Conservation (phyloP, 2,888 invertebrate genomes). For the Ptycholaimellus sp. region DNA sequence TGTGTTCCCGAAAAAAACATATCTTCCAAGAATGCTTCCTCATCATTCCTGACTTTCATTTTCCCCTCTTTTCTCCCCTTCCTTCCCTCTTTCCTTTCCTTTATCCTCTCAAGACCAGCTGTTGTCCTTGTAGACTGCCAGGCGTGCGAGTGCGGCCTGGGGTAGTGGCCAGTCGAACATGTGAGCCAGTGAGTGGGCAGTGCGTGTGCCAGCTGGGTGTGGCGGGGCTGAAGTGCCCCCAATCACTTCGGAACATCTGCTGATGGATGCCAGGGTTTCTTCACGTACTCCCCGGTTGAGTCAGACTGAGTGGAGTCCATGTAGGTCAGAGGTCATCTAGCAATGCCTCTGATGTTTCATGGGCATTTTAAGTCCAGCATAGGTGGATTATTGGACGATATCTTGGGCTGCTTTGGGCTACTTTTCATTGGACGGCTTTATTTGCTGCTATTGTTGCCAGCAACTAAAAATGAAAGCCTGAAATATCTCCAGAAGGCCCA, state of each 20-base stretch:
- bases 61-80: no score
- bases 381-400: no score
- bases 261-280: constrained; percentile 18
- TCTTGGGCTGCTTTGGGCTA: no score
- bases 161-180: no score
- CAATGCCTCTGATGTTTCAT: not conserved
- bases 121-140: constrained; percentile 12
- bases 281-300: not conserved
- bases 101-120: not conserved
- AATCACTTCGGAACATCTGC: constrained; percentile 22
- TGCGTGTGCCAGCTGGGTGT: constrained; percentile 30
- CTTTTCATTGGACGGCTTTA: no score
- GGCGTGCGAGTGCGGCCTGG: constrained; percentile 28
- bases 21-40: no score
- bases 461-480: no score
- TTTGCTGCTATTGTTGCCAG: no score
- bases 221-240: constrained; percentile 23
- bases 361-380: no score
- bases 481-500: constrained; percentile 24
- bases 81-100: not conserved
- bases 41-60: no score
- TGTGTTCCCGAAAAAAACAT: no score
- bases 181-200: constrained; percentile 20
- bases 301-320: no score
- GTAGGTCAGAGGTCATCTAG: not conserved